Evolutionary conservation across 2,797 vertebrate genomes (phyloP), one percentile per base, ranked within the genome.

Genomic region (Tadarida brasiliensis): DNA sequence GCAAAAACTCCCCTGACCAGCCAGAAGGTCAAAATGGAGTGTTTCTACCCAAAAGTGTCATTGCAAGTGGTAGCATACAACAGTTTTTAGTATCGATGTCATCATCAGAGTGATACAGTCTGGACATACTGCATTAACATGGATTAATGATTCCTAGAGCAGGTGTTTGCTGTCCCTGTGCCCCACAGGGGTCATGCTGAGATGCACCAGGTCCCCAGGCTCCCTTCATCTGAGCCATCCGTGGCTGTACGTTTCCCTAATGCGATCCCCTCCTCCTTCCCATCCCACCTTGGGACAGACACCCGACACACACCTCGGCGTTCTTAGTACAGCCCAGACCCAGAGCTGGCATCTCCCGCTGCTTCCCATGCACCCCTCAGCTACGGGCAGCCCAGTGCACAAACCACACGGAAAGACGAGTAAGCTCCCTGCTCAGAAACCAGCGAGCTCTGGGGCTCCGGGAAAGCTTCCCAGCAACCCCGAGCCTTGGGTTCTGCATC

Each of bases 1-100:
- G 12, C 9, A 0, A 0, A 33, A 71, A 56, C 26, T 49, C 19
- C 19, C 8, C 0, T 16, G 30, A 24, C 51, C 11, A 33, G 11
- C 26, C 39, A 19, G 17, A 57, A 63, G 26, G 16, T 73, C 83
- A 74, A n/a, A 47, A 67, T 11, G 15, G 24, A 33, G 19, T 57
- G 33, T 67, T 73, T 65, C 57, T 10, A 22, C n/a, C 33, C 1
- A 1, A 59, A 89, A 19, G 14, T 73, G 54, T 49, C 44, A 30
- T 51, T 67, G 15, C 9, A 61, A n/a, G 39, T n/a, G n/a, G n/a
- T n/a, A n/a, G n/a, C n/a, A n/a, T n/a, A n/a, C n/a, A n/a, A n/a
- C n/a, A n/a, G n/a, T 56, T n/a, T 65, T 39, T 11, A 16, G 20
- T 5, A 44, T 0, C 57, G 33, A 65, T 28, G 17, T 77, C 20